Evolutionary conservation across 2,888 invertebrate species (phyloP), one percentile per base, ranked within the genome.

Genomic region (Sinhomidia bicolor): DNA sequence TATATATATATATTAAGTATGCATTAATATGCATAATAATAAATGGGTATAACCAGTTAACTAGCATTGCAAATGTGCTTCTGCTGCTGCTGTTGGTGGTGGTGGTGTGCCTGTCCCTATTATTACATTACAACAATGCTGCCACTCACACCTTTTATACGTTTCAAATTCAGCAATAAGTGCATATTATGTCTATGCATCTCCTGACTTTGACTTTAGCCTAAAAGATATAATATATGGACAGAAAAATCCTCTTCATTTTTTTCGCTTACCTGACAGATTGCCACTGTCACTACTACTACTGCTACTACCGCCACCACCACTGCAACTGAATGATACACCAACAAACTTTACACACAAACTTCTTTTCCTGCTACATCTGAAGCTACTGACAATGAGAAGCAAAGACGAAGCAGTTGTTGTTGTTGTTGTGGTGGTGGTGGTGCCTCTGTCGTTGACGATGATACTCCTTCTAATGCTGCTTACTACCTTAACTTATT

Each of bases 191-290:
- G n/a, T n/a, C n/a, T n/a, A 6, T 26, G 26, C 14, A 1, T 32
- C 4, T 32, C 26, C 3, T 20, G 9, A 9, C 5, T 68, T 26
- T 36, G 5, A n/a, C 1, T 17, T 36, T 36, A 68, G 17, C 29
- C 62, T 23, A 36, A 23, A 68, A 62, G 29, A 12, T 4, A 26
- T 62, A n/a, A n/a, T n/a, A n/a, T 47, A n/a, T 7, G 7, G 36
- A 57, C 26, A 62, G 62, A 62, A 14, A 14, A 4, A 12, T 54
- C 17, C 14, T 54, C 14, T 54, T 54, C 1, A 17, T 17, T 12
- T n/a, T 57, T 62, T 68, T 68, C 26, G 68, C 68, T 68, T 68
- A 68, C 68, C 68, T 68, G 68, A 68, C 32, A 68, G 68, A 68
- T 36, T 68, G 36, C 68, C 20, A 68, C 68, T 68, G 36, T 36